These are phyloP conservation scores for Oryctes rhinoceros DNA, from an alignment of 1,140 invertebrate species.

Conservation along the genomic window DNA sequence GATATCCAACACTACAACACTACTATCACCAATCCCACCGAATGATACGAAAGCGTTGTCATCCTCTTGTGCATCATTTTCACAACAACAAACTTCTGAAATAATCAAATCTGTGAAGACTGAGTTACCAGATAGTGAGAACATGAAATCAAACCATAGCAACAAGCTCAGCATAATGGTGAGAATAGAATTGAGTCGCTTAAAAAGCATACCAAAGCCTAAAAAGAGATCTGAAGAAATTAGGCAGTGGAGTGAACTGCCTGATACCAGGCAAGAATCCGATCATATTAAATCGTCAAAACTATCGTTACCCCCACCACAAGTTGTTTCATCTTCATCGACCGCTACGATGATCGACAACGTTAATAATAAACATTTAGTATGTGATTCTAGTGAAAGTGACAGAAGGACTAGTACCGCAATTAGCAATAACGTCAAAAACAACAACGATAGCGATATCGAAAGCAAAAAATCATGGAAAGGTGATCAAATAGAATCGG, in stretches of 20 bases:
- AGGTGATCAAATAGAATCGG: constrained; percentile 45
- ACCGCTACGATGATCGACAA: background rate
- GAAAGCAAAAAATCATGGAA: constrained; percentile 45
- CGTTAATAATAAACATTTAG: constrained; percentile 24
- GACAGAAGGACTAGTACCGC: constrained; percentile 41
- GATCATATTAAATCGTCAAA: background rate
- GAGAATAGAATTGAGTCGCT: constrained; percentile 52
- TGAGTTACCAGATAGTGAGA: constrained; percentile 46
- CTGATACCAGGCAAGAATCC: constrained; percentile 64
- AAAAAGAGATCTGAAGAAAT: constrained; percentile 58
- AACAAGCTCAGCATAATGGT: constrained; percentile 47
- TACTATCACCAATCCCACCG: constrained; percentile 51
- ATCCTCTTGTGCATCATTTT: constrained; percentile 1
- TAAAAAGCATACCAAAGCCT: constrained; percentile 1
- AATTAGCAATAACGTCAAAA: constrained; percentile 22
- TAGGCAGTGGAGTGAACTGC: constrained; percentile 63
- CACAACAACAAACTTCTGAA: constrained; percentile 44
- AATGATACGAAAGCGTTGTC: constrained; percentile 29
- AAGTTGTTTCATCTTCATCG: background rate
- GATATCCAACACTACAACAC: constrained; percentile 47
- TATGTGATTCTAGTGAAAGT: constrained; percentile 41
- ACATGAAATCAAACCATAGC: constrained; percentile 36
- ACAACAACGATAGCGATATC: constrained; percentile 44
- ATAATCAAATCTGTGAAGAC: constrained; percentile 50
- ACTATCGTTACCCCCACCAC: constrained; percentile 11